A percentile compares a stretch with the other conserved stretches of the same genome.
Conservation (phyloP, 2,888 invertebrate genomes). For the Calliphora vomitoria region DNA sequence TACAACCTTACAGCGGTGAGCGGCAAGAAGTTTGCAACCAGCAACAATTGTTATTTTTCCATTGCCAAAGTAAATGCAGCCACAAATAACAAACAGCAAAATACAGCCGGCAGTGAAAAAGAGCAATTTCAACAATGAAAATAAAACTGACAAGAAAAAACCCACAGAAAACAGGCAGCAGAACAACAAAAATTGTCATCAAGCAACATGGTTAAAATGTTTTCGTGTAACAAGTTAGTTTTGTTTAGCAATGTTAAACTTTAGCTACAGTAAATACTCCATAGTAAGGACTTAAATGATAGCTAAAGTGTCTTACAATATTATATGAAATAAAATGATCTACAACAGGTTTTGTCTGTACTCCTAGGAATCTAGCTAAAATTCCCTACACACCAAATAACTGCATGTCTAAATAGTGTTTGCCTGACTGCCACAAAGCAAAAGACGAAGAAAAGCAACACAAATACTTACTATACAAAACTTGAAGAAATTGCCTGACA, state of each 20-base stretch:
- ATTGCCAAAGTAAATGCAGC: constrained; percentile 61
- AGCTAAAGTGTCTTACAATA: neutral
- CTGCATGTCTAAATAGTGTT: constrained; percentile 52
- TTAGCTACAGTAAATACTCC: neutral
- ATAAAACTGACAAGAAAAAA: constrained; percentile 13
- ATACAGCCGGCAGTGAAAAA: constrained; percentile 44
- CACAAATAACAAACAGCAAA: constrained; percentile 56
- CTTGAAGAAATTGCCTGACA: constrained; percentile 43
- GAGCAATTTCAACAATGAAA: constrained; percentile 46
- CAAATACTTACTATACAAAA: neutral
- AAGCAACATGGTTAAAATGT: constrained; percentile 49
- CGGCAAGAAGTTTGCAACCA: neutral
- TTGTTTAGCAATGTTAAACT: constrained; percentile 21
- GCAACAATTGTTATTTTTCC: constrained; percentile 64
- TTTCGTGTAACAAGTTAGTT: constrained; percentile 58
- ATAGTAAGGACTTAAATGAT: neutral
- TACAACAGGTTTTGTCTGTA: neutral
- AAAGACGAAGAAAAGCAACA: constrained; percentile 12
- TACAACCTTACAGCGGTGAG: neutral
- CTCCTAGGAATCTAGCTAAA: neutral
- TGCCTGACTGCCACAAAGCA: constrained; percentile 38
- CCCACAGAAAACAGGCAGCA: neutral
- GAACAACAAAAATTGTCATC: constrained; percentile 56
- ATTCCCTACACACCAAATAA: constrained; percentile 11
- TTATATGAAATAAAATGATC: neutral